phyloP scores from a whole-genome alignment of 2,113 vertebrate species.

The Caranx ignobilis region DNA sequence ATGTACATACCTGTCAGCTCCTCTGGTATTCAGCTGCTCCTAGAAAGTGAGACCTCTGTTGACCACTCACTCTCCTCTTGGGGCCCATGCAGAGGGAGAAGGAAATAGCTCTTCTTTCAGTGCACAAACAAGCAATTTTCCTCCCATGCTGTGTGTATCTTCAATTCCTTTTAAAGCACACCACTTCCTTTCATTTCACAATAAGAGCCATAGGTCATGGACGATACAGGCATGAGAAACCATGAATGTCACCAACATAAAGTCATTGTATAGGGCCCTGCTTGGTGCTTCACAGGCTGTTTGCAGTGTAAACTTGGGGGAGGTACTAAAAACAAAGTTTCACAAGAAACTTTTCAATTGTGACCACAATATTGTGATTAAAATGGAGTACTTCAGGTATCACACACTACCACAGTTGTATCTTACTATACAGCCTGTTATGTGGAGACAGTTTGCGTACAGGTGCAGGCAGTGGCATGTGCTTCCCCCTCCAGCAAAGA shows the following conservation, averaged over 20 bases:
- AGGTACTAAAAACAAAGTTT: neutral
- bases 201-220: neutral
- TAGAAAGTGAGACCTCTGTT: conserved; percentile 64
- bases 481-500: conserved; percentile 45
- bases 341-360: neutral
- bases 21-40: conserved; percentile 74
- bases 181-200: conserved; percentile 13
- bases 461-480: conserved; percentile 76
- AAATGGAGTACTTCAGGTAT: conserved; percentile 1
- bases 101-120: conserved; percentile 49
- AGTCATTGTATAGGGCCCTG: neutral
- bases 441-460: conserved; percentile 47
- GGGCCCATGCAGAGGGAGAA: conserved; percentile 57
- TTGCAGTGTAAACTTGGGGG: conserved; percentile 42
- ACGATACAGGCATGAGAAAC: neutral
- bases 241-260: neutral
- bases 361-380: conserved; percentile 13
- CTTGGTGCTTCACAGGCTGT: conserved; percentile 36
- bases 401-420: conserved; percentile 4
- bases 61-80: conserved; percentile 47
- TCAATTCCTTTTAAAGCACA: conserved; percentile 3
- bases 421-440: conserved; percentile 26
- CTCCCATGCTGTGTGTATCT: conserved; percentile 16
- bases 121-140: conserved; percentile 39
- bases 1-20: conserved; percentile 81